Conservation (phyloP, 1,140 invertebrate species). For the Ceratina australensis region DNA sequence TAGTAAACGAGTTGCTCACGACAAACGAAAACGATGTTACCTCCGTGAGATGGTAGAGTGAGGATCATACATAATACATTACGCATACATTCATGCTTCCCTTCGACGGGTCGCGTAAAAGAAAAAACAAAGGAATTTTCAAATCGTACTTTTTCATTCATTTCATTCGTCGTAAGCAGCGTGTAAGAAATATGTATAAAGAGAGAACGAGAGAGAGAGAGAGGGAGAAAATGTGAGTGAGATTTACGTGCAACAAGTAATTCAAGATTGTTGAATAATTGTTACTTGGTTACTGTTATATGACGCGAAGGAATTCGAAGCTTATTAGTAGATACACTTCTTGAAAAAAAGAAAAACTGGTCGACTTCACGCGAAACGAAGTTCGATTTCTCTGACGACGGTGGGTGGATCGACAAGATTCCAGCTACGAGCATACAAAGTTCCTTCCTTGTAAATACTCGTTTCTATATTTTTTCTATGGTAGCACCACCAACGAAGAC, state of each 20-base stretch:
- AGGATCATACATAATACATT: neutral
- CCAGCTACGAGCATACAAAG: constrained; percentile 51
- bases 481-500: constrained; percentile 57
- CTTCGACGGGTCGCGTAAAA: neutral
- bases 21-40: constrained; percentile 29
- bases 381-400: constrained; percentile 31
- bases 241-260: constrained; percentile 30
- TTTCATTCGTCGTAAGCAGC: constrained; percentile 24
- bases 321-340: constrained; percentile 33
- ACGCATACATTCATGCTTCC: constrained; percentile 7
- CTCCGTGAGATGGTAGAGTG: constrained; percentile 11
- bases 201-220: neutral
- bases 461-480: constrained; percentile 65
- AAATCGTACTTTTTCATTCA: neutral
- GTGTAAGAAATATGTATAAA: neutral
- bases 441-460: constrained; percentile 64
- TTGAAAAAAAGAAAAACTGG: neutral
- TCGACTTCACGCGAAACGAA: constrained; percentile 24
- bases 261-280: constrained; percentile 35
- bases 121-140: neutral
- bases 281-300: constrained; percentile 42
- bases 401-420: constrained; percentile 33
- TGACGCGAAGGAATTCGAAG: constrained; percentile 34
- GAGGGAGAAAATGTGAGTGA: constrained; percentile 24
- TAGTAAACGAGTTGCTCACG: constrained; percentile 55